These are phyloP conservation scores for Neolamprologus modestus DNA, from an alignment of 2,113 vertebrate species.

Conservation along the genomic window DNA sequence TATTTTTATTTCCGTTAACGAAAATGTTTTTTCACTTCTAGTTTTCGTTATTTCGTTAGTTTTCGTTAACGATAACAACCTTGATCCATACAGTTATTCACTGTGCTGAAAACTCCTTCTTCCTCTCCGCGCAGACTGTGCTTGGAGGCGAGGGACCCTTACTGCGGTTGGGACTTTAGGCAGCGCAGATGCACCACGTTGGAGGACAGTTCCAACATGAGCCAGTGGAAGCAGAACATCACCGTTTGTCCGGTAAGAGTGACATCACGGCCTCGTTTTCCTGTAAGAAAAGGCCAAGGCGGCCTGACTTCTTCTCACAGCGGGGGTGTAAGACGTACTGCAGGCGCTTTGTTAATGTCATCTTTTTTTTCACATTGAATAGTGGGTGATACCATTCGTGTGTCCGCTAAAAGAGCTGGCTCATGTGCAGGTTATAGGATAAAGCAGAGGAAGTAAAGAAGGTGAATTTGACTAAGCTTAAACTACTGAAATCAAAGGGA, in stretches of 20 bases:
- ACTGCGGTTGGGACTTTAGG: constrained; percentile 94
- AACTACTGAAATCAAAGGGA: background rate
- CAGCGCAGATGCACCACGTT: constrained; percentile 91
- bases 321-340: background rate
- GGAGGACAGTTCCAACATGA: constrained; percentile 97
- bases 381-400: background rate
- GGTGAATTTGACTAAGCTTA: background rate
- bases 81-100: background rate
- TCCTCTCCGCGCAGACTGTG: constrained; percentile 74
- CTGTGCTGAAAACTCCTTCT: background rate
- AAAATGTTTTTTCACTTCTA: too few species aligned
- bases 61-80: too few species aligned
- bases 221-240: constrained; percentile 97
- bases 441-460: background rate
- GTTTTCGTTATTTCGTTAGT: too few species aligned
- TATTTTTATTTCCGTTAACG: too few species aligned
- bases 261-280: background rate
- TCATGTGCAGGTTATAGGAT: background rate
- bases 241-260: constrained; percentile 87
- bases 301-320: background rate
- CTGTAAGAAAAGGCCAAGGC: background rate
- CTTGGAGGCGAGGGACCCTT: constrained; percentile 90
- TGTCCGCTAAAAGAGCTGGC: background rate
- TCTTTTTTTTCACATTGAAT: background rate
- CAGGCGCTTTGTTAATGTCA: background rate